A percentile compares a stretch with the other conserved stretches of the same genome.
These are phyloP conservation scores for Acromyrmex charruanus DNA, from an alignment of 1,140 invertebrate species.

Conservation along the genomic window DNA sequence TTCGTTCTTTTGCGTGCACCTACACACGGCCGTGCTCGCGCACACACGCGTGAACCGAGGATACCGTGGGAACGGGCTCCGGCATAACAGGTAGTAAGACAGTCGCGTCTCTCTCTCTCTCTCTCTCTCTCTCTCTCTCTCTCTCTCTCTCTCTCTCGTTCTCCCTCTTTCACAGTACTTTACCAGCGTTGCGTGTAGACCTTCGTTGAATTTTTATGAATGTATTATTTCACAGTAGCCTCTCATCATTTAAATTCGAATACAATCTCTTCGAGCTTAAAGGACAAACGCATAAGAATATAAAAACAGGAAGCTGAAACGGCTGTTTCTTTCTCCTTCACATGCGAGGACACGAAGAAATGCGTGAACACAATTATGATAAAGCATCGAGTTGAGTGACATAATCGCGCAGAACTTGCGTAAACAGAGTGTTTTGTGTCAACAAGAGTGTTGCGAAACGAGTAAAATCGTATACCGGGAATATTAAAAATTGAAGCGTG, in stretches of 20 bases:
- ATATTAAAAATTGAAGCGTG: neutral
- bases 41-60: constrained; percentile 46
- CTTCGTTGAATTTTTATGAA: constrained; percentile 36
- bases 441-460: neutral
- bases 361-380: constrained; percentile 2
- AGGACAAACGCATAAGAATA: neutral
- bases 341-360: neutral
- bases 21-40: neutral
- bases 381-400: neutral
- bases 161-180: neutral
- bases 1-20: neutral
- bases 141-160: neutral
- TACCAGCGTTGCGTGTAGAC: constrained; percentile 22
- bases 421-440: neutral
- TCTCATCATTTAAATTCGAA: neutral
- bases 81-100: constrained; percentile 69
- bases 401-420: constrained; percentile 7
- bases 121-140: constrained; percentile 16
- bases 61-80: constrained; percentile 67
- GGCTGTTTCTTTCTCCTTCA: neutral
- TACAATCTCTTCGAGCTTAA: neutral
- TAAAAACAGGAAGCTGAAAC: neutral
- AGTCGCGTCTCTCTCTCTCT: constrained; percentile 32
- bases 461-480: neutral
- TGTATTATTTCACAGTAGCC: neutral